These are phyloP conservation scores for Lepidostoma basale DNA, from an alignment of 1,140 invertebrate species.

Conservation along the genomic window DNA sequence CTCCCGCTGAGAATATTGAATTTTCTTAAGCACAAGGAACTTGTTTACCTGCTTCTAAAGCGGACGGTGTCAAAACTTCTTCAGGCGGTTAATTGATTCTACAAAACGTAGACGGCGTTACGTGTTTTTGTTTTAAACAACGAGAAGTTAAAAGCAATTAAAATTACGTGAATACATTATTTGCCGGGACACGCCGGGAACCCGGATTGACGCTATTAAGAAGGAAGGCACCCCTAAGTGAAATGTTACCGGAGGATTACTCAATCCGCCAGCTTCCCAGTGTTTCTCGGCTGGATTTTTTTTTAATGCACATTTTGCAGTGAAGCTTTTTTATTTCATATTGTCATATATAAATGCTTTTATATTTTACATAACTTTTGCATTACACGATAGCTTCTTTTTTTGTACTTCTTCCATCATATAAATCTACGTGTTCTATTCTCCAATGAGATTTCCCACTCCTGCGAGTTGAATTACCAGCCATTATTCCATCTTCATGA, in stretches of 20 bases:
- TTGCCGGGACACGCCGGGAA: slow-evolving; percentile 17
- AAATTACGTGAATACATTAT: slow-evolving; percentile 46
- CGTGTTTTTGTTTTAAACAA: slow-evolving; percentile 45
- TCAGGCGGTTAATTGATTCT: slow-evolving; percentile 45
- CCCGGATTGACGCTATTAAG: background rate
- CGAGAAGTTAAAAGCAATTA: slow-evolving; percentile 45
- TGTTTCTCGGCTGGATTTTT: too few species aligned
- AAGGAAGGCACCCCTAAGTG: background rate
- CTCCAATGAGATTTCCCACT: too few species aligned
- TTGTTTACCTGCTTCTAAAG: slow-evolving; percentile 42
- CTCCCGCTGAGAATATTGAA: slow-evolving; percentile 7
- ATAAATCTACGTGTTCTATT: too few species aligned
- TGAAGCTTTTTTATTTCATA: too few species aligned
- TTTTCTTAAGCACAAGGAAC: slow-evolving; percentile 24
- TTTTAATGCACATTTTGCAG: too few species aligned
- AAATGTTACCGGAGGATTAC: slow-evolving; percentile 2
- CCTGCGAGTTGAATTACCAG: too few species aligned
- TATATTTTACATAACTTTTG: too few species aligned
- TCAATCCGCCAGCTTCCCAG: too few species aligned
- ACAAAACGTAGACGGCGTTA: slow-evolving; percentile 41
- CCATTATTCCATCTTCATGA: too few species aligned
- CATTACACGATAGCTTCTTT: too few species aligned
- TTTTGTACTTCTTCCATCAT: too few species aligned
- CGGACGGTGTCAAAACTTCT: slow-evolving; percentile 42
- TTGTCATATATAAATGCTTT: too few species aligned